These are phyloP conservation scores for Nephrotoma appendiculata DNA, from an alignment of 2,888 invertebrate species.

Conservation along the genomic window DNA sequence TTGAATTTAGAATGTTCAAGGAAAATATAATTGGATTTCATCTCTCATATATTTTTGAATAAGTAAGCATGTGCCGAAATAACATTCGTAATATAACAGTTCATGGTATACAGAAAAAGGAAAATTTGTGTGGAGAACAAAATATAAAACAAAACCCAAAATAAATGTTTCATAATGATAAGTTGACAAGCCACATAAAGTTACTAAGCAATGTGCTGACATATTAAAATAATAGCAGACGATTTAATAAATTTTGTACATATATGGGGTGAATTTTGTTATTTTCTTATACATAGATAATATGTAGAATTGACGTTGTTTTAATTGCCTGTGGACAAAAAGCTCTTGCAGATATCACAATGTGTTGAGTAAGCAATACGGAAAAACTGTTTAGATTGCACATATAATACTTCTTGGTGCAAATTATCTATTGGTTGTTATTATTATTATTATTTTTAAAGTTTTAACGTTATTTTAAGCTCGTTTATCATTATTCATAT, in stretches of 20 bases:
- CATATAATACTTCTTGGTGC: too few species aligned
- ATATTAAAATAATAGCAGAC: not conserved
- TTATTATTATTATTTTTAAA: not conserved
- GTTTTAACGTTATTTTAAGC: not conserved
- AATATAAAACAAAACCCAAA: not conserved
- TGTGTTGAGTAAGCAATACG: too few species aligned
- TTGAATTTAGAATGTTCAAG: not conserved
- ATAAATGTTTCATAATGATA: not conserved
- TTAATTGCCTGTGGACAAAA: not conserved
- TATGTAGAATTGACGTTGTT: not conserved
- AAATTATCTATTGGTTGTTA: not conserved
- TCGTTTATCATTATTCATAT: not conserved
- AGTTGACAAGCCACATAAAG: not conserved
- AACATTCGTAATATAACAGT: not conserved
- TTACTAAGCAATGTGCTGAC: not conserved
- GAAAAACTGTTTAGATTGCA: too few species aligned
- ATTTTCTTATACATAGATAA: not conserved
- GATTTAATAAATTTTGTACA: not conserved
- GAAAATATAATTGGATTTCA: not conserved
- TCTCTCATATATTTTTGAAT: not conserved
- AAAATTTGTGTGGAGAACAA: not conserved
- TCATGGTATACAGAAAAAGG: not conserved
- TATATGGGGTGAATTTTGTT: not conserved
- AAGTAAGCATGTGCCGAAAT: not conserved
- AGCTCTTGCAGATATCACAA: too few species aligned